Evolutionary conservation across 2,113 vertebrate genomes (phyloP).

Genomic region (Platanista minor): DNA sequence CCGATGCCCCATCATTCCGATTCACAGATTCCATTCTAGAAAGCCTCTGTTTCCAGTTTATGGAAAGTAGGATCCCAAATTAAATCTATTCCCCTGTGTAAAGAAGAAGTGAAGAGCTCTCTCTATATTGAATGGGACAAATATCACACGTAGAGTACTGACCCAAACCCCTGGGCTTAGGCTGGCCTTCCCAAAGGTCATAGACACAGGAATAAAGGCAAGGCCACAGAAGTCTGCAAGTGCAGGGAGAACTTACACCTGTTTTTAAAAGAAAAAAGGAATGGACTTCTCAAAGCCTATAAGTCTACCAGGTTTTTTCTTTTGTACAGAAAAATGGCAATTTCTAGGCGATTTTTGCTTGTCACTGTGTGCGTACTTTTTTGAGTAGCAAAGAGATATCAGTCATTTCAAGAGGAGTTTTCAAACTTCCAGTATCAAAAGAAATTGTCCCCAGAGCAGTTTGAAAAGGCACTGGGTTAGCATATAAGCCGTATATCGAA

Average conservation of each 20-base stretch:
- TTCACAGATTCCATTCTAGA: background rate
- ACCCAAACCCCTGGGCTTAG: background rate
- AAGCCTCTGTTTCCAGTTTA: background rate
- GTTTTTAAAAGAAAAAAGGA: background rate
- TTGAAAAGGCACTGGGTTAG: background rate
- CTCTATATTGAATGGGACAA: background rate
- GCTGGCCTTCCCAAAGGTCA: background rate
- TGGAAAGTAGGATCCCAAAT: background rate
- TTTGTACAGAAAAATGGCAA: background rate
- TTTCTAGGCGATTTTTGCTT: background rate
- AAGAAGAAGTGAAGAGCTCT: background rate
- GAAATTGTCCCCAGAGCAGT: background rate
- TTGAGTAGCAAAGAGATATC: background rate
- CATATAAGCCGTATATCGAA: background rate
- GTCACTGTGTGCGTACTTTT: background rate
- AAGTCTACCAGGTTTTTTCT: background rate
- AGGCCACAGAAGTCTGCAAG: background rate
- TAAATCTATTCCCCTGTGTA: background rate
- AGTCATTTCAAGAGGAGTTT: background rate
- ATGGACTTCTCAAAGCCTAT: background rate
- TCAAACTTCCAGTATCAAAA: background rate
- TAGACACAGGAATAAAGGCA: background rate
- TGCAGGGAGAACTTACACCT: fast-evolving
- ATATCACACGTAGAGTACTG: background rate
- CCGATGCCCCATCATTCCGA: background rate